Evolutionary conservation across 2,113 vertebrate species (phyloP).

Genomic region (Dromaius novaehollandiae): DNA sequence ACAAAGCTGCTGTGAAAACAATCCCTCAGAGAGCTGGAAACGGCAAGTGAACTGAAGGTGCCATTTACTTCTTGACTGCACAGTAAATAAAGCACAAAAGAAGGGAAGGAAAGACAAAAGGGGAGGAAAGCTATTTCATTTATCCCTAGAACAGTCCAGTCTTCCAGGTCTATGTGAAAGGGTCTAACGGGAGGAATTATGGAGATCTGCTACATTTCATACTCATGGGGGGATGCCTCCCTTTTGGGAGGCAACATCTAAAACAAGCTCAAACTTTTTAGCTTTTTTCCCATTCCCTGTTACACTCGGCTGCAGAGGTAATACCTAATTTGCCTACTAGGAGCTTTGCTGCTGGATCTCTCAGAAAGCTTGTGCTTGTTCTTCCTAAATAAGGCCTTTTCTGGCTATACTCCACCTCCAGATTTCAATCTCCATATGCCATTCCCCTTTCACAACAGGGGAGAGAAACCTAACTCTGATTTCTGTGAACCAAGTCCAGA

Average conservation of each 20-base stretch:
- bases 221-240: background rate
- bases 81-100: background rate
- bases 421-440: background rate
- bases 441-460: background rate
- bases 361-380: background rate
- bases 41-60: background rate
- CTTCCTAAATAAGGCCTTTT: background rate
- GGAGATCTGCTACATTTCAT: background rate
- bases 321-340: background rate
- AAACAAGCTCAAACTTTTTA: background rate
- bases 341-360: background rate
- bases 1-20: background rate
- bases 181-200: background rate
- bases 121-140: background rate
- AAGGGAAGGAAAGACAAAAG: background rate
- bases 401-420: accelerated
- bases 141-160: background rate
- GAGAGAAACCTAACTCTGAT: background rate
- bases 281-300: background rate
- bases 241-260: background rate
- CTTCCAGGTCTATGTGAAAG: background rate
- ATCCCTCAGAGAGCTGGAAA: background rate
- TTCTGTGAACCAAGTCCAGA: background rate
- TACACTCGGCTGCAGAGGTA: background rate
- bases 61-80: background rate